Base-by-base conservation (phyloP, 64 coral and sea anemone species). In the Orbicella faveolata region DNA sequence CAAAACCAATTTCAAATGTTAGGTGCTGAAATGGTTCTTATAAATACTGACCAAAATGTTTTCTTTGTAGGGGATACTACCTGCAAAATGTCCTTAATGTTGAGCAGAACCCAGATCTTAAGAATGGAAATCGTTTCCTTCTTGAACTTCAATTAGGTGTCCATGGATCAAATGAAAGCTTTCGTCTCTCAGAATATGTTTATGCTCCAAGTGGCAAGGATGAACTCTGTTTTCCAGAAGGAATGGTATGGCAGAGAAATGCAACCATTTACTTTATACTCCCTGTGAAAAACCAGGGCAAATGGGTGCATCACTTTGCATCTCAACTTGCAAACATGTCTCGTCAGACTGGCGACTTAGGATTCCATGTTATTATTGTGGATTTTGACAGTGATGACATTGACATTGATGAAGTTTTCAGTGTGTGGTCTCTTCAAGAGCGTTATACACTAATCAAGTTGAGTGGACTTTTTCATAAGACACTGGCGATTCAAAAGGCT, bases 161-260 rank as follows among this genome's bases (percentile, higher is more conserved):
- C 0, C 44, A n/a, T 36, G 75, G 75, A 87, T 77, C 83, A 15
- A 73, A 87, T 34, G n/a, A 59, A 13, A 87, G 57, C 34, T 74
- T 87, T 9, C 90, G 85, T 61, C 26, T 79, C 25, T 92, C 90
- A n/a, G 84, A 92, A 36, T 87, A 92, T 52, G 57, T 92, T 4
- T 87, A 80, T 21, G 19, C 18, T 52, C 37, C 36, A 72, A 69
- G 0, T 52, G 82, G 19, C 18, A 52, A 52, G 19, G 48, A 68
- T 23, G 82, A 85, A 65, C 63, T 85, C 5, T 89, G 87, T 62
- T 89, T 78, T 44, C 87, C 87, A 52, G 39, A 89, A 89, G 87
- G 75, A 13, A 63, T 89, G 57, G 34, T 78, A 34, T 89, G 87
- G 87, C 7, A 78, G 20, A 78, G 55, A 21, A 78, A 76, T 65